Conservation (phyloP, 1,140 invertebrate species). For the Drosophila pseudoananassae region DNA sequence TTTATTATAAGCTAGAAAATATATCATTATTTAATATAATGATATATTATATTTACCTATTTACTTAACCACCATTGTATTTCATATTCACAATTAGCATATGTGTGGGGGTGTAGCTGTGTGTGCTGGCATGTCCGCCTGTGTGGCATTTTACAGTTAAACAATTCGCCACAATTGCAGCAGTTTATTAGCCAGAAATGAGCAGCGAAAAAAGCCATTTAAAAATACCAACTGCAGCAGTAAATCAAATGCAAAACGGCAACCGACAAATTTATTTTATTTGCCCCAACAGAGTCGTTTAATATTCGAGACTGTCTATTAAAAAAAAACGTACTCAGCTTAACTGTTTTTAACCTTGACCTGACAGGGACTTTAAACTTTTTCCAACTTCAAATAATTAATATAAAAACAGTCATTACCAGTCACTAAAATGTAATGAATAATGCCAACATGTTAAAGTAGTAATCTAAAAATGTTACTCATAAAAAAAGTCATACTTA, state of each 20-base stretch:
- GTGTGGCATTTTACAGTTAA: conserved; percentile 21
- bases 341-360: too few species aligned
- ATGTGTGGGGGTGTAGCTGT: conserved; percentile 2
- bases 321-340: not conserved
- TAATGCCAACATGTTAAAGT: too few species aligned
- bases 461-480: too few species aligned
- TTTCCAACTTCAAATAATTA: too few species aligned
- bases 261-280: conserved; percentile 14
- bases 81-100: not conserved
- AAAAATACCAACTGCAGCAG: conserved; percentile 30
- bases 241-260: conserved; percentile 32
- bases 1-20: too few species aligned
- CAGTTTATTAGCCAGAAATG: conserved; percentile 28
- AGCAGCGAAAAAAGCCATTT: conserved; percentile 1
- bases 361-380: too few species aligned
- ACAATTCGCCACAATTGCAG: conserved; percentile 14
- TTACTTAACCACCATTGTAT: not conserved
- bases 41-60: not conserved
- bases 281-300: not conserved
- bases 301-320: not conserved
- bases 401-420: too few species aligned
- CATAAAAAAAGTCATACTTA: too few species aligned
- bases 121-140: conserved; percentile 1
- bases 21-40: too few species aligned
- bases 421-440: too few species aligned